These are phyloP conservation scores for Sus cebifrons DNA, from an alignment of 2,797 vertebrate genomes.

Conservation along the genomic window DNA sequence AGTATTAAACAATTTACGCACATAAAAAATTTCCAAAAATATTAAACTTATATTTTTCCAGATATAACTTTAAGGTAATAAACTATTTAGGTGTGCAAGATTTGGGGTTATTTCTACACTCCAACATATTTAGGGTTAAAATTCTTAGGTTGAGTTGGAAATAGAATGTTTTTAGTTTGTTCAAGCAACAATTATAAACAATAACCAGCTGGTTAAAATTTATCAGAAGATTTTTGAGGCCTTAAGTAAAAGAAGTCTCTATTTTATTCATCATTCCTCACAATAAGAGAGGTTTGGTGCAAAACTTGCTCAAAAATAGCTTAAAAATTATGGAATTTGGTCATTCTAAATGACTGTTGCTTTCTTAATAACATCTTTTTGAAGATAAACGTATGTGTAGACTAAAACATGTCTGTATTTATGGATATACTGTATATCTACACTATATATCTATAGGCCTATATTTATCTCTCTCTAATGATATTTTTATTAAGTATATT, in stretches of 20 bases:
- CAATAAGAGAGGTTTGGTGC: neutral
- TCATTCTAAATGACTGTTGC: neutral
- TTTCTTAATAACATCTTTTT: neutral
- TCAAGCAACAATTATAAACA: neutral
- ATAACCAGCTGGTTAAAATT: neutral
- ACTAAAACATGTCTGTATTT: neutral
- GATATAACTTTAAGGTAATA: neutral
- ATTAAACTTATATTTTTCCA: neutral
- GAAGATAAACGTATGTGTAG: neutral
- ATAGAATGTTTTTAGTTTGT: conserved; percentile 13
- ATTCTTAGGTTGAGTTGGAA: neutral
- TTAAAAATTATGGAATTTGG: neutral
- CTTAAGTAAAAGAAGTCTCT: neutral
- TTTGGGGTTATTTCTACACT: neutral
- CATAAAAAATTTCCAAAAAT: conserved; percentile 26
- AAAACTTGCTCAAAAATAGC: neutral
- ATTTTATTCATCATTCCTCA: neutral
- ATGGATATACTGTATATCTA: neutral
- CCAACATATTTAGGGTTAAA: neutral
- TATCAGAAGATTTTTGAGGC: conserved; percentile 15
- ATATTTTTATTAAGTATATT: neutral
- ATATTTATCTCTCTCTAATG: neutral
- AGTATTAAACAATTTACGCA: neutral
- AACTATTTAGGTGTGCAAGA: neutral
- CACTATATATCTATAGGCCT: neutral